Percentiles rank a stretch among this genome's conserved stretches.
phyloP scores from a whole-genome alignment of 2,113 vertebrate genomes.

The Eira barbara region DNA sequence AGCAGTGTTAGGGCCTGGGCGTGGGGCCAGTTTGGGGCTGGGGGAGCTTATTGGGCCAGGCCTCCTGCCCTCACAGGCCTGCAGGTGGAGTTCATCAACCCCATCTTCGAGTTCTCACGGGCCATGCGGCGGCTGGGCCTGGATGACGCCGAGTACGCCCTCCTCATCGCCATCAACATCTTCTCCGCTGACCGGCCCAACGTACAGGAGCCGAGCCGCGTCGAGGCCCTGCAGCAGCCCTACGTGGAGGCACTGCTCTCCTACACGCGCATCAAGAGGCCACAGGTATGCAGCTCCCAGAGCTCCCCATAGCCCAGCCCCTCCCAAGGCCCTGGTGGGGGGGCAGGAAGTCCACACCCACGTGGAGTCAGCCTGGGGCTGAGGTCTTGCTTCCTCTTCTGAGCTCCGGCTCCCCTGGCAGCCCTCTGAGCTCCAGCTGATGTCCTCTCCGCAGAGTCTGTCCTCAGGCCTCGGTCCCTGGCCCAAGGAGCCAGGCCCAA shows the following conservation, averaged over 20 bases:
- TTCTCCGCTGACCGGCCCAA: conserved; percentile 83
- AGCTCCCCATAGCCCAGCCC: not conserved
- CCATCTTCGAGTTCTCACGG: conserved; percentile 84
- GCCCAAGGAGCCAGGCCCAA: not conserved
- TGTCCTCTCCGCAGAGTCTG: not conserved
- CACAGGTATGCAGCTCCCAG: conserved; percentile 66
- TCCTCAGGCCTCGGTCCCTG: not conserved
- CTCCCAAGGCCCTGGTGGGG: not conserved
- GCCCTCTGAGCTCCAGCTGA: not conserved
- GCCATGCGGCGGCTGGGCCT: conserved; percentile 82
- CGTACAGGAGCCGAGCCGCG: conserved; percentile 79
- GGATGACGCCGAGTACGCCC: conserved; percentile 81
- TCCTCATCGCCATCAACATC: conserved; percentile 85
- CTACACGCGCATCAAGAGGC: conserved; percentile 82
- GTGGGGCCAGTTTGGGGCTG: fast-evolving
- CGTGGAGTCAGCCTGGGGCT: not conserved
- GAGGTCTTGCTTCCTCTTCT: not conserved
- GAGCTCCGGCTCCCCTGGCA: not conserved
- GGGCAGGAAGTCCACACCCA: not conserved
- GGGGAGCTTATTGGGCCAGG: not conserved
- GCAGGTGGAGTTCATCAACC: conserved; percentile 85
- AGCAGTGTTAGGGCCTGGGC: not conserved
- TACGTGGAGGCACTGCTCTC: conserved; percentile 82
- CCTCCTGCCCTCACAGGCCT: conserved; percentile 62
- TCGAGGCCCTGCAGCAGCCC: conserved; percentile 82